A percentile compares a stretch with the other conserved stretches of the same genome.
Evolutionary conservation across 2,113 vertebrate genomes (phyloP).

Genomic region (Chionodraco myersi): DNA sequence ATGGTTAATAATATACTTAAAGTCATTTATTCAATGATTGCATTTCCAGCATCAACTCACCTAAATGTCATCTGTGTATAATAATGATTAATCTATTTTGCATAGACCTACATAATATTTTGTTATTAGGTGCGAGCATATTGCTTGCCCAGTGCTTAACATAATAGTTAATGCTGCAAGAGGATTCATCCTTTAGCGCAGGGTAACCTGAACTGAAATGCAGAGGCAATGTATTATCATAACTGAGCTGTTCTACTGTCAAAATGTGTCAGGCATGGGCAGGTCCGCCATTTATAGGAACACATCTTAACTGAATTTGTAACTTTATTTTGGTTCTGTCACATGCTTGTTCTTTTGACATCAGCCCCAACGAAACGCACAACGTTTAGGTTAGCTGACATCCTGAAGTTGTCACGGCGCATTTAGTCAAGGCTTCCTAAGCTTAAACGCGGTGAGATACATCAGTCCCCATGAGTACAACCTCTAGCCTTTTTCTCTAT

Average conservation of each 20-base stretch:
- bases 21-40: background rate
- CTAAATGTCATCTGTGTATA: background rate
- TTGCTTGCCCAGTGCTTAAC: background rate
- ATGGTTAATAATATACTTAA: background rate
- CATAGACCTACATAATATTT: background rate
- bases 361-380: slow-evolving; percentile 6
- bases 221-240: background rate
- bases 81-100: background rate
- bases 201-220: background rate
- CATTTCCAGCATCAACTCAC: background rate
- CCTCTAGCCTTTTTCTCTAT: slow-evolving; percentile 51
- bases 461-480: slow-evolving; percentile 58
- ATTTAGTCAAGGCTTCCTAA: slow-evolving; percentile 50
- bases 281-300: background rate
- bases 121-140: background rate
- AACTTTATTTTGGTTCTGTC: background rate
- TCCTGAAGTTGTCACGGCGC: slow-evolving; percentile 47
- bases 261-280: slow-evolving; percentile 17
- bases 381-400: slow-evolving; percentile 59
- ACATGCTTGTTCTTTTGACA: background rate
- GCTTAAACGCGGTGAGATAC: slow-evolving; percentile 44
- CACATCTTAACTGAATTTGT: background rate
- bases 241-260: slow-evolving; percentile 21
- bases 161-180: slow-evolving; percentile 7
- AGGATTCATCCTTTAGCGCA: background rate